Percentiles rank a stretch among this genome's conserved stretches.
Conservation (phyloP, 2,888 invertebrate species). For the Chouioia cunea region DNA sequence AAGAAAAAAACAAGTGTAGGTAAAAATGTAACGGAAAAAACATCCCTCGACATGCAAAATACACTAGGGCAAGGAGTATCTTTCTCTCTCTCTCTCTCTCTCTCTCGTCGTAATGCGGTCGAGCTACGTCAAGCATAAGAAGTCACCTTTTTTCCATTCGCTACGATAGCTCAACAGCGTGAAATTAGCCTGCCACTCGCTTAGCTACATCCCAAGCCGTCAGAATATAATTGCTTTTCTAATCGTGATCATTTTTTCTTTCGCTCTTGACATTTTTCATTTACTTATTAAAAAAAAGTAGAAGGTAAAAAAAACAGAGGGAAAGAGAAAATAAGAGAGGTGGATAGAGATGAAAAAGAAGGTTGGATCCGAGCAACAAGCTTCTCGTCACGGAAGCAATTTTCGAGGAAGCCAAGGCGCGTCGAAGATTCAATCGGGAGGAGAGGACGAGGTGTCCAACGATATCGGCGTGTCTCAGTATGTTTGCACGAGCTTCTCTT, state of each 20-base stretch:
- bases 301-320: neutral
- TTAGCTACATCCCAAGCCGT: conserved; percentile 38
- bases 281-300: neutral
- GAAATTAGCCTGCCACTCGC: conserved; percentile 60
- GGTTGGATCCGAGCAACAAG: conserved; percentile 30
- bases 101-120: too few species aligned
- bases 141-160: too few species aligned
- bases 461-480: too few species aligned
- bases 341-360: conserved; percentile 1
- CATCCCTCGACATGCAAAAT: neutral
- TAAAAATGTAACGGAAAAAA: too few species aligned
- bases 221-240: too few species aligned
- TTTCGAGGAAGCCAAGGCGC: conserved; percentile 22
- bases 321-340: neutral
- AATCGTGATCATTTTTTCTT: conserved; percentile 15
- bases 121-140: too few species aligned
- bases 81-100: conserved; percentile 13
- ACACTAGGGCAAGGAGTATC: conserved; percentile 34
- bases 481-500: too few species aligned
- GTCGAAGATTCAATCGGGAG: conserved; percentile 3
- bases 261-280: conserved; percentile 25
- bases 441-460: too few species aligned
- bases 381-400: conserved; percentile 29
- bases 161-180: conserved; percentile 48
- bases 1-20: too few species aligned